phyloP scores from a whole-genome alignment of 2,113 vertebrate genomes.

The Ochotona curzoniae region DNA sequence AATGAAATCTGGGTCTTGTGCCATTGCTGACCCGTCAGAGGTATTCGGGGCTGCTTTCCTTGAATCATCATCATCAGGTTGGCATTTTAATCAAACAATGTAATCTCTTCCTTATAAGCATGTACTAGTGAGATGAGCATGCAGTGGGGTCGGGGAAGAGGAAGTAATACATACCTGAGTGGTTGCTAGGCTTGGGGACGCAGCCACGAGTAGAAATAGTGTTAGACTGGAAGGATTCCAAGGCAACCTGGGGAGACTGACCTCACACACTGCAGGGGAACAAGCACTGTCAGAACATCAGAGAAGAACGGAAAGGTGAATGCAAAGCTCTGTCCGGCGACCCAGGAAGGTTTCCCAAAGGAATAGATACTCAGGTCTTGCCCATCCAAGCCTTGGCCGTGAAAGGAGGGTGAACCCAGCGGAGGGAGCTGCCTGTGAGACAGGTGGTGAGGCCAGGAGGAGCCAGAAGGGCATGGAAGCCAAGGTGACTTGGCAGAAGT shows the following conservation, averaged over 20 bases:
- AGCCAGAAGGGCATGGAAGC: not conserved
- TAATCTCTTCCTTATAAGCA: constrained; percentile 29
- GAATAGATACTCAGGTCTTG: not conserved
- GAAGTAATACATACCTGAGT: not conserved
- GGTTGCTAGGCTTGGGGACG: not conserved
- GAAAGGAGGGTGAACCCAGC: no score
- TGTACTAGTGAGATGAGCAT: not conserved
- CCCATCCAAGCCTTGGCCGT: accelerated
- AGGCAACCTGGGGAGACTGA: not conserved
- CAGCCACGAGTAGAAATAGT: not conserved
- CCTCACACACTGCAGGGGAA: accelerated
- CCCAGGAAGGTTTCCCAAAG: not conserved
- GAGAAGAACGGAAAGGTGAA: not conserved
- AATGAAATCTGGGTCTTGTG: not conserved
- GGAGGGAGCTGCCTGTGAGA: not conserved
- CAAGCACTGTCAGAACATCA: not conserved
- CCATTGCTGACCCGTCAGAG: constrained; percentile 37
- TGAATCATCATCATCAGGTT: not conserved
- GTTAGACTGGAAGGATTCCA: not conserved
- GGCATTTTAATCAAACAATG: not conserved
- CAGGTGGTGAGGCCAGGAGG: not conserved
- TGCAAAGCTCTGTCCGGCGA: not conserved
- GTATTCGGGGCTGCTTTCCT: constrained; percentile 13
- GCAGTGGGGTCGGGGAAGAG: not conserved
- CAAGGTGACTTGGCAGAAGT: not conserved